phyloP scores from a whole-genome alignment of 2,113 vertebrate species.

The Hippocampus abdominalis region DNA sequence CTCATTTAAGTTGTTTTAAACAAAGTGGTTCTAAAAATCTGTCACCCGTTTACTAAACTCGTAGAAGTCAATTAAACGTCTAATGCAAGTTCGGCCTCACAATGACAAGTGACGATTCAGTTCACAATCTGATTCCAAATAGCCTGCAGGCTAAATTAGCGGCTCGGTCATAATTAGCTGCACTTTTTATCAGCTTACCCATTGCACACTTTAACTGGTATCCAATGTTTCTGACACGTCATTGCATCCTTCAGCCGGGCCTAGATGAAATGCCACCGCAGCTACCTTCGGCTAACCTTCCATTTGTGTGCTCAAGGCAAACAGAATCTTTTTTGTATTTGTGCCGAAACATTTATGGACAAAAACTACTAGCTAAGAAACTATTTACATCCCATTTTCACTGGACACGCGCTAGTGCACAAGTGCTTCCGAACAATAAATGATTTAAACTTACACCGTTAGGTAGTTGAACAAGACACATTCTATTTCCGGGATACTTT shows the following conservation, averaged over 20 bases:
- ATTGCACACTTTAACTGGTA: slow-evolving; percentile 11
- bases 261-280: slow-evolving; percentile 46
- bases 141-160: slow-evolving; percentile 26
- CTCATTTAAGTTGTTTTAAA: slow-evolving; percentile 38
- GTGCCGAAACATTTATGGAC: not conserved
- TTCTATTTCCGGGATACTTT: not conserved
- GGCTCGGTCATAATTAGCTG: slow-evolving; percentile 11
- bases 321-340: slow-evolving; percentile 32
- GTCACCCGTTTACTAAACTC: slow-evolving; percentile 19
- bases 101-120: slow-evolving; percentile 11
- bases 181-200: slow-evolving; percentile 2
- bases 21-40: slow-evolving; percentile 9
- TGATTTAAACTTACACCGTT: slow-evolving; percentile 1
- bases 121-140: slow-evolving; percentile 26
- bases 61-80: slow-evolving; percentile 16
- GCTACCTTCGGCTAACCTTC: slow-evolving; percentile 58
- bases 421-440: not conserved
- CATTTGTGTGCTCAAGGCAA: slow-evolving; percentile 35
- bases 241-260: slow-evolving; percentile 51
- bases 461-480: not conserved
- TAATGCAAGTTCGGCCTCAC: slow-evolving; percentile 12
- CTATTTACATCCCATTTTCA: not conserved
- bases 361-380: not conserved
- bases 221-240: slow-evolving; percentile 35
- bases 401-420: not conserved